Evolutionary conservation across 2,797 vertebrate genomes (phyloP).

Genomic region (Dermochelys coriacea): DNA sequence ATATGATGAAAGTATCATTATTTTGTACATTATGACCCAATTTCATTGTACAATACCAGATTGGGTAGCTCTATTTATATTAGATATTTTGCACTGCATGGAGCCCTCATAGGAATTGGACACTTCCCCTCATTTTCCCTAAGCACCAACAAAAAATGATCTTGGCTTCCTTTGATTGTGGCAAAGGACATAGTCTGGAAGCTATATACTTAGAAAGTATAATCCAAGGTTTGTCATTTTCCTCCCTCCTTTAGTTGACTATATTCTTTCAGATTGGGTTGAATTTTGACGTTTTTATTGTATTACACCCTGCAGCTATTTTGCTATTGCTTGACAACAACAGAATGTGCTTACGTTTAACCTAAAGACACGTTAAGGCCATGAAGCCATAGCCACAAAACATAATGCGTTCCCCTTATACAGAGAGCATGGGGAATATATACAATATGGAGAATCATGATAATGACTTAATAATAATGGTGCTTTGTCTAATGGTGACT

Average conservation of each 20-base stretch:
- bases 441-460: background rate
- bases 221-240: background rate
- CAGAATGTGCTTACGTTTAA: background rate
- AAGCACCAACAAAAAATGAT: background rate
- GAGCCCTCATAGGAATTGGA: background rate
- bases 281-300: background rate
- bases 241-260: background rate
- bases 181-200: background rate
- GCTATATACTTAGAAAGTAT: background rate
- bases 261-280: background rate
- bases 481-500: background rate
- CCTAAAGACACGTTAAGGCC: background rate
- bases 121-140: background rate
- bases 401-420: background rate
- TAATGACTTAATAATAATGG: background rate
- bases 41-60: background rate
- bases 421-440: background rate
- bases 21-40: background rate
- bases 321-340: background rate
- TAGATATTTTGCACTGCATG: background rate
- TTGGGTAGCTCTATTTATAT: background rate
- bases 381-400: background rate
- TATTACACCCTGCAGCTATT: background rate
- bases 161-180: background rate
- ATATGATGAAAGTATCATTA: background rate